phyloP scores from a whole-genome alignment of 2,113 vertebrate species.

The Ammodytes marinus region DNA sequence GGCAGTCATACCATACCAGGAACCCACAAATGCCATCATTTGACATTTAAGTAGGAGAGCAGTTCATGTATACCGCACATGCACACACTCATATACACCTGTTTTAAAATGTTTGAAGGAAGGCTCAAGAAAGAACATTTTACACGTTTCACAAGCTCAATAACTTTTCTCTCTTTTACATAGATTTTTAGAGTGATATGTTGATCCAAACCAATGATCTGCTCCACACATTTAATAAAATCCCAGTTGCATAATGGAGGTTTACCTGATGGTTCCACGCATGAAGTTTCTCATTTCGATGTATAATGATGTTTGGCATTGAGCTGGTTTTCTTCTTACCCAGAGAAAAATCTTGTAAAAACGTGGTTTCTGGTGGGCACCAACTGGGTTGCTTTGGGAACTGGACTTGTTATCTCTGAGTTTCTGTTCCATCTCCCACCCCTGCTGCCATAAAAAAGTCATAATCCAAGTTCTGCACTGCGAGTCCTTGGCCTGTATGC shows the following conservation, averaged over 20 bases:
- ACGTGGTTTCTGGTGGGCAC: conserved; percentile 29
- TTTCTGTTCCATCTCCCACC: conserved; percentile 41
- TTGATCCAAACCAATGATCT: not conserved
- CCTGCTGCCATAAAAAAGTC: conserved; percentile 42
- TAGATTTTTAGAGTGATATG: not conserved
- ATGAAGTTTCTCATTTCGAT: conserved; percentile 19
- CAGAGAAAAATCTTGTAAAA: conserved; percentile 27
- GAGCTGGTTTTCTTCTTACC: conserved; percentile 11
- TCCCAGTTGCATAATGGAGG: not conserved
- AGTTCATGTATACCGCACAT: not conserved
- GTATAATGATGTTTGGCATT: conserved; percentile 5
- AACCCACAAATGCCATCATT: not conserved
- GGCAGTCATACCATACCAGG: not conserved
- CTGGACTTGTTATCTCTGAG: conserved; percentile 38
- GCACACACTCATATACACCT: not conserved
- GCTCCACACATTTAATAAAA: conserved; percentile 6
- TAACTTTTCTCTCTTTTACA: not conserved
- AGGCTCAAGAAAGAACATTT: not conserved
- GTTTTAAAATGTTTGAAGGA: not conserved
- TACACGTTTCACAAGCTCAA: not conserved
- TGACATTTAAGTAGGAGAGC: not conserved
- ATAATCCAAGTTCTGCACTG: conserved; percentile 44
- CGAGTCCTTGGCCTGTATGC: conserved; percentile 57
- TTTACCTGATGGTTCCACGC: conserved; percentile 4
- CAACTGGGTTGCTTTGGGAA: conserved; percentile 26